Conservation (phyloP, 1,140 invertebrate species). For the Charaxes varanes region DNA sequence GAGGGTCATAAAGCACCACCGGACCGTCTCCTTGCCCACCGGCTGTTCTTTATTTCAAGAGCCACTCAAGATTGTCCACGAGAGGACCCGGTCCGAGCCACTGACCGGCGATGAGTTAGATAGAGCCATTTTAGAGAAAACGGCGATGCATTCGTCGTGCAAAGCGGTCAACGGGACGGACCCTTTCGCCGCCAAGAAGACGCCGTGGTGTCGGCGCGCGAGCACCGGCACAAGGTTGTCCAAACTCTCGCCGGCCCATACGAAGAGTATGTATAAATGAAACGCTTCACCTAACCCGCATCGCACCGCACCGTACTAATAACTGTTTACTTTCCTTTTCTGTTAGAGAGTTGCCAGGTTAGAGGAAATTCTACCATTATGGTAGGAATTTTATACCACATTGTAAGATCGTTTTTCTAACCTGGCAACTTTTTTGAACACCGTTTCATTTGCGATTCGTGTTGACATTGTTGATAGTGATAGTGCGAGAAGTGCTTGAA, state of each 20-base stretch:
- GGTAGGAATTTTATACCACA: background rate
- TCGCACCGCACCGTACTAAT: slow-evolving; percentile 28
- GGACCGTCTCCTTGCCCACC: slow-evolving; percentile 51
- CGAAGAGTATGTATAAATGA: slow-evolving; percentile 59
- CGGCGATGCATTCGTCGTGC: slow-evolving; percentile 41
- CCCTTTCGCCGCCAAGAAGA: slow-evolving; percentile 29
- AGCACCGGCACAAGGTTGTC: slow-evolving; percentile 47
- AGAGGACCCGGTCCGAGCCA: slow-evolving; percentile 80
- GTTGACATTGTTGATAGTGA: no score
- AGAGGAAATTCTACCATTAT: background rate
- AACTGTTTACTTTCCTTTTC: slow-evolving; percentile 12
- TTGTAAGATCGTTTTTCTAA: background rate
- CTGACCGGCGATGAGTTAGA: slow-evolving; percentile 74
- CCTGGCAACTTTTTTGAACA: slow-evolving; percentile 10
- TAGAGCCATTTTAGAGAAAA: slow-evolving; percentile 75
- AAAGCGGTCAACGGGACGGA: slow-evolving; percentile 48
- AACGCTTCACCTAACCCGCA: slow-evolving; percentile 31
- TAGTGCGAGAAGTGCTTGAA: slow-evolving; percentile 1
- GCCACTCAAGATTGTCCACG: slow-evolving; percentile 67
- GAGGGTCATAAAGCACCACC: slow-evolving; percentile 46
- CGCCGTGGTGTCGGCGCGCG: slow-evolving; percentile 43
- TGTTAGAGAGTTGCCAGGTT: slow-evolving; percentile 4
- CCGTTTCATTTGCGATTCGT: no score
- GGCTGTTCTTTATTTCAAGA: slow-evolving; percentile 46
- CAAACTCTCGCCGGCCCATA: slow-evolving; percentile 54